Base-by-base conservation (phyloP, 2,888 invertebrate species). In the Biston betularia region DNA sequence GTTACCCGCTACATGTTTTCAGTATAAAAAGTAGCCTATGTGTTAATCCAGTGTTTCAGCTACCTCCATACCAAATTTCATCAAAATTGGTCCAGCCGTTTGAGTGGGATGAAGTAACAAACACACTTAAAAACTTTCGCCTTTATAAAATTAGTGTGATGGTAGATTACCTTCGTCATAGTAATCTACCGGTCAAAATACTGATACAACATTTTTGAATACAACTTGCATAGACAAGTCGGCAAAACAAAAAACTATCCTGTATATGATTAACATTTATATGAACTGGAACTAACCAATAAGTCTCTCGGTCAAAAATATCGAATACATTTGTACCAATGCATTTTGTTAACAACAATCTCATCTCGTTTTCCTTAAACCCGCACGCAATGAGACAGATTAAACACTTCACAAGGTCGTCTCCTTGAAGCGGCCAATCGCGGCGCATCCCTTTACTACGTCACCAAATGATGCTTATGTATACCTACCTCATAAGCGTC, bases 351-450 rank as follows among this genome's bases (percentile, higher is more conserved):
- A 46, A 60, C 55, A 33, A 66, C 52, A 40, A 34, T 34, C 54
- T 52, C 10, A 34, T 34, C 54, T 52, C 10, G 50, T 63, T 68
- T 68, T 63, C 67, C 59, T 68, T 46, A 59, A 48, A 57, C 65
- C 61, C 61, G 61, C 61, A 68, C 59, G 50, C 46, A 56, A 54
- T 46, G 59, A 59, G 14, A 68, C 59, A 68, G 63, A 60, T 68
- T 59, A 63, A 68, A 59, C 63, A 68, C 54, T 15, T 58, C 58
- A n/a, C 67, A 67, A 63, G 67, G 63, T 55, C 67, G 59, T 55
- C 46, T 14, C 67, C 67, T 63, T 63, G 67, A 52, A 54, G 14
- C 55, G 45, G 44, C 63, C 67, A 59, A 63, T 63, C 63, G 50
- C 55, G 50, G 45, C 33, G 58, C 49, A 40, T 58, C 54, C 58